phyloP scores from a whole-genome alignment of 1,140 invertebrate species.

The Calliopsis andreniformis region DNA sequence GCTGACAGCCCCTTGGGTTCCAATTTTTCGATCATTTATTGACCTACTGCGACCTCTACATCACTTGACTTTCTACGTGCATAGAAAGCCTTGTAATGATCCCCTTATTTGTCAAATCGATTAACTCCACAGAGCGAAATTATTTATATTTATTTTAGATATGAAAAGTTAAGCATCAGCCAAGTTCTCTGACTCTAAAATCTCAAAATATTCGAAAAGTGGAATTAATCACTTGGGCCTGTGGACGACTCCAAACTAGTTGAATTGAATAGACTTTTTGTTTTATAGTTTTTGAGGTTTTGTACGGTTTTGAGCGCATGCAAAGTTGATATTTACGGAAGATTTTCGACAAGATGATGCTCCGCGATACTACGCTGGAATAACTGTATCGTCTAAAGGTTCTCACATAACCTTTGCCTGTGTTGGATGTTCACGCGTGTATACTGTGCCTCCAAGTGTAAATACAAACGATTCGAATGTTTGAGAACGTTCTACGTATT shows the following conservation, averaged over 20 bases:
- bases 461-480: background rate
- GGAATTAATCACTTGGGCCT: too few relatives aligned
- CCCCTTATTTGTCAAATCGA: too few relatives aligned
- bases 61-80: too few relatives aligned
- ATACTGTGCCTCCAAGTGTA: background rate
- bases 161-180: too few relatives aligned
- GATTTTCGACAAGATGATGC: background rate
- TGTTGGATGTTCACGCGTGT: background rate
- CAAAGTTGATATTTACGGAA: background rate
- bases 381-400: slow-evolving; percentile 5
- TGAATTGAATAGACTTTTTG: background rate
- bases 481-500: background rate
- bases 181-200: too few relatives aligned
- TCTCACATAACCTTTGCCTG: background rate
- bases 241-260: too few relatives aligned
- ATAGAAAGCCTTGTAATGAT: too few relatives aligned
- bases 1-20: background rate
- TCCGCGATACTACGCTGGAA: background rate
- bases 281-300: too few relatives aligned
- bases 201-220: too few relatives aligned
- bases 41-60: slow-evolving; percentile 8
- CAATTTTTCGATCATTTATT: slow-evolving; percentile 25
- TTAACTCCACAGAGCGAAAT: too few relatives aligned
- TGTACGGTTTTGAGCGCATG: too few relatives aligned
- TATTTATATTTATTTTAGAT: too few relatives aligned